phyloP scores from a whole-genome alignment of 37 sponge, comb jelly and placozoan genomes.

The Aplysina aerophoba region DNA sequence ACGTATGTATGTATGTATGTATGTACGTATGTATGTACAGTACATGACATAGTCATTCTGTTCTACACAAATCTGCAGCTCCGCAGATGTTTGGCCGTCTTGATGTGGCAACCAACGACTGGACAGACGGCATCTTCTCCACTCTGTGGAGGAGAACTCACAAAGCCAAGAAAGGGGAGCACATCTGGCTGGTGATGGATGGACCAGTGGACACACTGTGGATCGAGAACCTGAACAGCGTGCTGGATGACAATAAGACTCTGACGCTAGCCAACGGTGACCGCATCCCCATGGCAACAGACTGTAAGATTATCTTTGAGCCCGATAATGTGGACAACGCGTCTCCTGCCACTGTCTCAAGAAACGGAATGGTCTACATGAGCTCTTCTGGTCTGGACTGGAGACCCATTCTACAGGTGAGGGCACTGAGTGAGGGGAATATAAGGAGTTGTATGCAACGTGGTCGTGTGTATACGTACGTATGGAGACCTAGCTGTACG shows the following conservation, averaged over 20 bases:
- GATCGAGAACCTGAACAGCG: conserved; percentile 99
- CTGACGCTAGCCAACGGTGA: conserved; percentile 99
- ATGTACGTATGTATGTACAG: conserved; percentile 16
- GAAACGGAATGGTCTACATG: conserved; percentile 99
- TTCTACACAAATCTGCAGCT: conserved; percentile 58
- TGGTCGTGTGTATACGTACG: too few species aligned
- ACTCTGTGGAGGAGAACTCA: conserved; percentile 98
- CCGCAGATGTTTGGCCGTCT: conserved; percentile 99
- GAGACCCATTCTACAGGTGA: conserved; percentile 75
- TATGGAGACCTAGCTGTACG: too few species aligned
- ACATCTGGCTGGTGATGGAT: conserved; percentile 97
- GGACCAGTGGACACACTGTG: conserved; percentile 99
- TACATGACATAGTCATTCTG: not conserved
- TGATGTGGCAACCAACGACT: conserved; percentile 98
- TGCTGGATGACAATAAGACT: conserved; percentile 99
- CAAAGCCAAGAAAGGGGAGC: conserved; percentile 96
- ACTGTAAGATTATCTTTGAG: conserved; percentile 97
- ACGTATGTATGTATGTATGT: conserved; percentile 28
- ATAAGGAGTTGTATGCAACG: too few species aligned
- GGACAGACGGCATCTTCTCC: conserved; percentile 99
- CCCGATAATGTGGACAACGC: conserved; percentile 99
- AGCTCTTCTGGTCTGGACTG: conserved; percentile 98
- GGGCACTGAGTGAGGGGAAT: not conserved
- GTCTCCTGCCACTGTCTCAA: conserved; percentile 98
- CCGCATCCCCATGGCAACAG: conserved; percentile 96